Evolutionary conservation across 2,888 invertebrate genomes (phyloP), one percentile per base, ranked within the genome.

Genomic region (Polyommatus icarus): DNA sequence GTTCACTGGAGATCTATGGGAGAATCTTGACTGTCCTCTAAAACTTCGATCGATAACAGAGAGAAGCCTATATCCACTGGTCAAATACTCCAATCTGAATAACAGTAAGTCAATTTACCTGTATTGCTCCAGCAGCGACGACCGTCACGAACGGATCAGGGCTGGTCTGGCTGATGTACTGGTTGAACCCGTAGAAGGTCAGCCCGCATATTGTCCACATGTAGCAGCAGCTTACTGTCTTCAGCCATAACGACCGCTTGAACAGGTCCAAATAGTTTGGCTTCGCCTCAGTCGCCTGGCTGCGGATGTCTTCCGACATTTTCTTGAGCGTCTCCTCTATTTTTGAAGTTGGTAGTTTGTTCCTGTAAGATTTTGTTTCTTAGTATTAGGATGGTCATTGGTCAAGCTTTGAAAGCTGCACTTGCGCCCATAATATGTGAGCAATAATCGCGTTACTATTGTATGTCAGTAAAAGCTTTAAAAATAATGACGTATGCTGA

Each of bases 121-220:
- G 93, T 59, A 92, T 89, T 77, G 85, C 88, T 0, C 94, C 96
- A 77, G 96, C 95, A 4, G 95, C 91, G 0, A 97, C 96, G 6
- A 98, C 97, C 85, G 98, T 98, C 0, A 97, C 80, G 84, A 98
- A 98, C 15, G 97, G 96, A 84, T 97, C 95, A 0, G 97, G 97
- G 7, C 96, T 96, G 40, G 97, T 94, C 87, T 97, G 96, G 4
- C 97, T 96, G 81, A 97, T 96, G 88, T 97, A 98, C 88, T 98
- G 97, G 76, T 97, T 96, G 80, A 98, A 95, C 0, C 98, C 98
- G 84, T 97, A 98, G 90, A 97, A 97, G 59, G 97, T 96, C 87
- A 98, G 94, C 0, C 98, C 98, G 15, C 96, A 96, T 4, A 97
- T 96, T n/a, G 97, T 91, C 98, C 98, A 98, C 83, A 96, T 95